phyloP scores from a whole-genome alignment of 2,113 vertebrate genomes.

The Alouatta palliata region DNA sequence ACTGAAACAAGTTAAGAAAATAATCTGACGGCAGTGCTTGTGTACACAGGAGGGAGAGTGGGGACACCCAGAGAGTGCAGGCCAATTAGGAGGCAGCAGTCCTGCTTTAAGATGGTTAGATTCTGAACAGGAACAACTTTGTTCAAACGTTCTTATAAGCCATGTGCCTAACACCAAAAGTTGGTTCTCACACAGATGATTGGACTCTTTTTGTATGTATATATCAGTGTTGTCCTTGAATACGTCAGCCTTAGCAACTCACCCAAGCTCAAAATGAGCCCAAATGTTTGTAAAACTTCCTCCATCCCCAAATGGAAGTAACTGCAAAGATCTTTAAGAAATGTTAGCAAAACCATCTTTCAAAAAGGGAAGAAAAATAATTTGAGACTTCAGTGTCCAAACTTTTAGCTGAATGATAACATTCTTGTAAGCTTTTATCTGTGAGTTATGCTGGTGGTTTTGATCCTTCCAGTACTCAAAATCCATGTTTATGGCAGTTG shows the following conservation, averaged over 20 bases:
- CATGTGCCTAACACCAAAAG: neutral
- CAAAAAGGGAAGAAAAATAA: conserved; percentile 38
- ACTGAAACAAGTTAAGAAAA: conserved; percentile 6
- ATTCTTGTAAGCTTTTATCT: conserved; percentile 65
- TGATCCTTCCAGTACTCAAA: conserved; percentile 40
- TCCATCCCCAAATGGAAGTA: neutral
- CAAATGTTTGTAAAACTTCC: neutral
- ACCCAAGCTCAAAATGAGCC: neutral
- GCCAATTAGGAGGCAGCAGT: neutral
- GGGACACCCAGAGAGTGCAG: neutral
- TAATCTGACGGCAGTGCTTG: neutral
- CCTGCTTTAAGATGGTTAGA: neutral
- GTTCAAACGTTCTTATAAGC: neutral
- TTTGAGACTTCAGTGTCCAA: conserved; percentile 19
- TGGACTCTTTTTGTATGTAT: neutral
- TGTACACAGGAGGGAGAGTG: neutral
- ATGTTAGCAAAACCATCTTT: neutral
- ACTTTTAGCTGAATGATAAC: conserved; percentile 60
- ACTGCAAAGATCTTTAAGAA: conserved; percentile 43
- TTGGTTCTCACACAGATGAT: conserved; percentile 4
- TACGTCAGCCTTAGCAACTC: conserved; percentile 24
- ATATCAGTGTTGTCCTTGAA: neutral
- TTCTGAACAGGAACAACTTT: neutral
- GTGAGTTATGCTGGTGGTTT: conserved; percentile 49
- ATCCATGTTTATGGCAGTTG: conserved; percentile 56